phyloP scores from a whole-genome alignment of 2,113 vertebrate species.

The Sciurus niger region DNA sequence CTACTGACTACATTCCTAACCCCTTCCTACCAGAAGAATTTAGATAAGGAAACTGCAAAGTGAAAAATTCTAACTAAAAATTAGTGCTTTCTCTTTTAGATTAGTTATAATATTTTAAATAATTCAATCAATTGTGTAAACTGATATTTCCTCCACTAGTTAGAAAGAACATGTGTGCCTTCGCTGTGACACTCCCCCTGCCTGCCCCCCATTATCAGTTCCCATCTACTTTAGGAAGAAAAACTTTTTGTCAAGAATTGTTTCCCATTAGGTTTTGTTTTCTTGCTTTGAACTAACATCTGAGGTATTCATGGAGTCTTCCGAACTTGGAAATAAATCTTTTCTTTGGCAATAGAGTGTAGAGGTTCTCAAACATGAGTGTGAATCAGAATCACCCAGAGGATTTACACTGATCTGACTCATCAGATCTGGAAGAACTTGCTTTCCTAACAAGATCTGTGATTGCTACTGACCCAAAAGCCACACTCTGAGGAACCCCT shows the following conservation, averaged over 20 bases:
- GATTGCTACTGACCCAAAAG: too few relatives aligned
- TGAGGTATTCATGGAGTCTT: not conserved
- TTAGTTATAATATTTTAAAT: slow-evolving; percentile 12
- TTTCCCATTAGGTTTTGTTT: not conserved
- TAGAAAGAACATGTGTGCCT: not conserved
- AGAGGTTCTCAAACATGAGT: not conserved
- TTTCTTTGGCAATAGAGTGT: not conserved
- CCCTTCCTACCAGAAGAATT: not conserved
- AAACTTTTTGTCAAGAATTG: not conserved
- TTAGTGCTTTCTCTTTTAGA: slow-evolving; percentile 25
- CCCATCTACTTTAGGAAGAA: not conserved
- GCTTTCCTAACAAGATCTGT: too few relatives aligned
- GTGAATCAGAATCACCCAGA: not conserved
- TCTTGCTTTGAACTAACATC: not conserved
- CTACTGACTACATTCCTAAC: too few relatives aligned
- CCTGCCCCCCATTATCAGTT: not conserved
- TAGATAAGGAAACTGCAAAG: not conserved
- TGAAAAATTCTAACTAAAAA: slow-evolving; percentile 39
- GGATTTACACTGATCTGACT: not conserved
- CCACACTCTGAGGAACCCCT: too few relatives aligned
- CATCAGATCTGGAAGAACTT: not conserved
- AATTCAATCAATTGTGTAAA: not conserved
- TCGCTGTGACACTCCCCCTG: too few relatives aligned
- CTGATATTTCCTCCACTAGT: not conserved
- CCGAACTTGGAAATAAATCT: not conserved